A percentile compares a stretch with the other conserved stretches of the same genome.
phyloP scores from a whole-genome alignment of 2,113 vertebrate genomes.

The Daubentonia madagascariensis region DNA sequence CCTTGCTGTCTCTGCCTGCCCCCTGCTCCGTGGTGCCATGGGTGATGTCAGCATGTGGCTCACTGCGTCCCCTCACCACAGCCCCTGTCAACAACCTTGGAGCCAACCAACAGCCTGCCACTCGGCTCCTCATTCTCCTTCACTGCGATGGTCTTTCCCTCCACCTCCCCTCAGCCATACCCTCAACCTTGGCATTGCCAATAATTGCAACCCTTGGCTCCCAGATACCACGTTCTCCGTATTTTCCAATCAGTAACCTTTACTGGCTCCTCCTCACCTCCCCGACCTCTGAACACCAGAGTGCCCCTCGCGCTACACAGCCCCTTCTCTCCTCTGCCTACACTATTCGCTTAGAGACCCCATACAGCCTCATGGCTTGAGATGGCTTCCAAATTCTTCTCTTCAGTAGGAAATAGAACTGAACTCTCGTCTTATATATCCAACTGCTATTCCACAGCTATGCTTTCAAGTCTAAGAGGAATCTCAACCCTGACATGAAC shows the following conservation, averaged over 20 bases:
- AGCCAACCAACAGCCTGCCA: neutral
- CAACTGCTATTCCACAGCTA: neutral
- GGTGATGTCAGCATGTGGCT: neutral
- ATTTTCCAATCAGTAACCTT: neutral
- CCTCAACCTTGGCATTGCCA: neutral
- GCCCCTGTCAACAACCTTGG: neutral
- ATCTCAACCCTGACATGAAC: neutral
- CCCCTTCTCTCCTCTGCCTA: neutral
- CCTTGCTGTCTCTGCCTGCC: neutral
- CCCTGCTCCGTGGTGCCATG: neutral
- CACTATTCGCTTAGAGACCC: neutral
- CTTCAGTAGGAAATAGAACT: neutral
- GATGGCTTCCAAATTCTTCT: neutral
- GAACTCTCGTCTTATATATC: neutral
- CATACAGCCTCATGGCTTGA: neutral
- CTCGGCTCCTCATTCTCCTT: neutral
- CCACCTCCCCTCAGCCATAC: neutral
- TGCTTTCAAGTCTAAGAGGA: neutral
- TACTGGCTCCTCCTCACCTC: neutral
- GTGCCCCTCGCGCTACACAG: rapidly evolving
- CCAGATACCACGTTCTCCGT: neutral
- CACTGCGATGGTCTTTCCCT: neutral
- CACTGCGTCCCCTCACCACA: neutral
- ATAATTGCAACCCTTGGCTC: neutral
- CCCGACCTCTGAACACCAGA: neutral